These are phyloP conservation scores for Onychomys leucogaster DNA, from an alignment of 2,797 vertebrate species.

Conservation along the genomic window DNA sequence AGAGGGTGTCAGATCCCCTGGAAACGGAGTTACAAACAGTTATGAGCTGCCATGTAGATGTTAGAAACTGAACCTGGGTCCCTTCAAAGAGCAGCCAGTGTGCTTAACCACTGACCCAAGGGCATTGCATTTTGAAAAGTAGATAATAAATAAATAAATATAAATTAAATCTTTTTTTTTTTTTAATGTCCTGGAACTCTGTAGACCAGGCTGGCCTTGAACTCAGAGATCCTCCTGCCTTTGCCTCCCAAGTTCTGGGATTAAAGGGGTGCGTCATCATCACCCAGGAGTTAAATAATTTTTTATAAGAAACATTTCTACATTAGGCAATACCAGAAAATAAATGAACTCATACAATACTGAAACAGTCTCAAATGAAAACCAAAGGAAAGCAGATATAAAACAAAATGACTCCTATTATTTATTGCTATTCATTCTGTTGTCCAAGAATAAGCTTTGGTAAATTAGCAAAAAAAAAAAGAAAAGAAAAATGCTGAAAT, in stretches of 20 bases:
- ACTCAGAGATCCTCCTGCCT: background rate
- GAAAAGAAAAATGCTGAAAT: background rate
- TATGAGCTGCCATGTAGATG: background rate
- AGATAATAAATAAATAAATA: background rate
- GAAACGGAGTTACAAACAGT: background rate
- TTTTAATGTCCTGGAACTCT: background rate
- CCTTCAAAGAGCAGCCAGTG: background rate
- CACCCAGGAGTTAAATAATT: background rate
- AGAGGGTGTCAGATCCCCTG: background rate
- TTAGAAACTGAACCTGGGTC: background rate
- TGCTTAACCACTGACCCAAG: background rate
- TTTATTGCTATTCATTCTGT: background rate
- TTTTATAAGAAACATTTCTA: constrained; percentile 14
- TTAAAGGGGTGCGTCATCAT: background rate
- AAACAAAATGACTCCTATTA: constrained; percentile 39
- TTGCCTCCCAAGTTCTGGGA: background rate
- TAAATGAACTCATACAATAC: background rate
- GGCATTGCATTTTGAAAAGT: background rate
- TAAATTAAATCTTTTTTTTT: background rate
- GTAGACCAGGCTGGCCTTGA: background rate
- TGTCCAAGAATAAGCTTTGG: background rate
- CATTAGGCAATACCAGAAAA: constrained; percentile 42
- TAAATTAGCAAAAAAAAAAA: constrained; percentile 48
- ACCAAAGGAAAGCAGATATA: background rate
- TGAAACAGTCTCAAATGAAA: constrained; percentile 58